phyloP scores from a whole-genome alignment of 1,140 invertebrate species.

The Pollicipes pollicipes region DNA sequence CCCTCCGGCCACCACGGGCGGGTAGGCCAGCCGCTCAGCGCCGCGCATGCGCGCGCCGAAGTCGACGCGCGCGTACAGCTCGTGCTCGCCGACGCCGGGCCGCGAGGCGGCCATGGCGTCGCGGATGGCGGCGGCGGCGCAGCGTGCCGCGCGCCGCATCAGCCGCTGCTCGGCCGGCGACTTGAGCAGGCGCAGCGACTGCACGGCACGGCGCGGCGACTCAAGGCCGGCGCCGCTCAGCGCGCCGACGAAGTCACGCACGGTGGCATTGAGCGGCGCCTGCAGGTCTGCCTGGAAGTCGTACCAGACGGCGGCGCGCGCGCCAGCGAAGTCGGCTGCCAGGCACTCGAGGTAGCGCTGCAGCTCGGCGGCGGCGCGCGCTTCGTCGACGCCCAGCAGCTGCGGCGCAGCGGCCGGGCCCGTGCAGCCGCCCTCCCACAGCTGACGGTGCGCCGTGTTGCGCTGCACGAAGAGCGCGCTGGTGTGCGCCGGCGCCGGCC shows the following conservation, averaged over 20 bases:
- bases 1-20: conserved; percentile 83
- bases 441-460: conserved; percentile 48
- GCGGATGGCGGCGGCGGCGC: conserved; percentile 56
- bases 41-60: conserved; percentile 68
- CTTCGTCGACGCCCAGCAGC: conserved; percentile 59
- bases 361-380: conserved; percentile 40
- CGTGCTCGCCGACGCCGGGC: conserved; percentile 52
- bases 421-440: conserved; percentile 82
- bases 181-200: conserved; percentile 56
- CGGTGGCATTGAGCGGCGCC: conserved; percentile 33
- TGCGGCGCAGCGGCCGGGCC: conserved; percentile 35
- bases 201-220: conserved; percentile 30
- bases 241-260: conserved; percentile 26
- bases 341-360: conserved; percentile 22
- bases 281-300: conserved; percentile 30
- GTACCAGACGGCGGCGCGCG: conserved; percentile 34
- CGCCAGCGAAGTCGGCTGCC: conserved; percentile 10
- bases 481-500: conserved; percentile 13
- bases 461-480: conserved; percentile 31
- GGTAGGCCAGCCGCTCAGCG: conserved; percentile 80
- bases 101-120: conserved; percentile 47
- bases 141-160: conserved; percentile 51
- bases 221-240: conserved; percentile 22
- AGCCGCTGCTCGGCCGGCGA: conserved; percentile 62
- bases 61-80: conserved; percentile 74